Percentiles rank a stretch among this genome's conserved stretches.
Conservation (phyloP, 2,797 vertebrate genomes). For the Clamator glandarius region DNA sequence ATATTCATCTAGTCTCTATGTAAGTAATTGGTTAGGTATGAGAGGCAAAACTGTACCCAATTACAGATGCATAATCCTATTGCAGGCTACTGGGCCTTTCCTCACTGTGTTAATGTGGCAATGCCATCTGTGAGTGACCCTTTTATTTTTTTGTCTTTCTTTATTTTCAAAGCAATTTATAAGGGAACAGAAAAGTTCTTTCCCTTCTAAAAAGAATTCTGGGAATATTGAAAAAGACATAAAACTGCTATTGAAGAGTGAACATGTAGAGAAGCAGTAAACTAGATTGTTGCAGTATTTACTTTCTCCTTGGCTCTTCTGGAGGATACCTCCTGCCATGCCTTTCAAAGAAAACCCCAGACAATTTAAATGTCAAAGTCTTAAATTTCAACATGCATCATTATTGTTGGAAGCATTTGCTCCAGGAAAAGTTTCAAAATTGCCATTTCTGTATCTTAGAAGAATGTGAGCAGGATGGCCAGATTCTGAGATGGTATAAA, state of each 20-base stretch:
- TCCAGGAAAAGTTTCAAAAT: conserved; percentile 59
- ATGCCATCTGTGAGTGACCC: neutral
- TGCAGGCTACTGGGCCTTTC: neutral
- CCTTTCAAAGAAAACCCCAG: conserved; percentile 47
- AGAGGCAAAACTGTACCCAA: neutral
- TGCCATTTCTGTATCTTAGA: conserved; percentile 17
- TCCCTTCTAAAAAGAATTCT: conserved; percentile 14
- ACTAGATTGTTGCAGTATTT: conserved; percentile 45
- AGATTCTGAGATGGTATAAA: conserved; percentile 46
- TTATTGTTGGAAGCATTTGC: conserved; percentile 51
- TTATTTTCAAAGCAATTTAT: conserved; percentile 20
- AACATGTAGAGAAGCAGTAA: conserved; percentile 17
- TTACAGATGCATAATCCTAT: neutral
- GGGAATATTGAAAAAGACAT: conserved; percentile 39
- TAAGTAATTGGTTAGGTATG: neutral
- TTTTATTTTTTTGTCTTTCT: conserved; percentile 14
- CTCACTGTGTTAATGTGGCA: neutral
- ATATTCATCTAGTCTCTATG: neutral
- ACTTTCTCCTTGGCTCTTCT: conserved; percentile 34
- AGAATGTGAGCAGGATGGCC: conserved; percentile 39
- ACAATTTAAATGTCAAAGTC: conserved; percentile 60
- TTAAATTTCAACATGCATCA: conserved; percentile 52
- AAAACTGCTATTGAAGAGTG: conserved; percentile 21
- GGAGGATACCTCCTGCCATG: conserved; percentile 39
- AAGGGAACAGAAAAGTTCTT: conserved; percentile 17